Evolutionary conservation across 1,140 invertebrate genomes (phyloP).

Genomic region (Drosophila virilis): DNA sequence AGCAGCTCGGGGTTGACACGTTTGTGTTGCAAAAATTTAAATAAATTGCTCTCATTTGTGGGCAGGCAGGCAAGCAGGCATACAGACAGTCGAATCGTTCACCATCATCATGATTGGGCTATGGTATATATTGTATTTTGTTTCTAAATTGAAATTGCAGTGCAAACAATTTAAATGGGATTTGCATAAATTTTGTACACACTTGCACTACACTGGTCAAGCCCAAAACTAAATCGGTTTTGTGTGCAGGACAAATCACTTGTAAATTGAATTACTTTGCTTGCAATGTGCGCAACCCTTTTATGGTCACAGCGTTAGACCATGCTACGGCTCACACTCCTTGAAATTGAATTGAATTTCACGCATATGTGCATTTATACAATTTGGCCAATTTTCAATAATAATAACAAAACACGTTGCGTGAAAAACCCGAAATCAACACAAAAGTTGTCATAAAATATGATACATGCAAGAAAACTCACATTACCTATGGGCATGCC

Average conservation of each 20-base stretch:
- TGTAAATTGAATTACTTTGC: conserved; percentile 82
- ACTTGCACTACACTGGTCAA: conserved; percentile 64
- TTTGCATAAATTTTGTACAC: conserved; percentile 76
- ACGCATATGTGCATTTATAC: conserved; percentile 83
- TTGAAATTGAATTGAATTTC: conserved; percentile 73
- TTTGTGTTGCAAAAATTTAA: conserved; percentile 62
- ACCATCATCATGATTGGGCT: conserved; percentile 18
- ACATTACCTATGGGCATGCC: not conserved
- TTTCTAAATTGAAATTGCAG: conserved; percentile 83
- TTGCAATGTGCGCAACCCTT: conserved; percentile 62
- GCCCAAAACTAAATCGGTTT: conserved; percentile 70
- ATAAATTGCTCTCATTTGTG: conserved; percentile 79
- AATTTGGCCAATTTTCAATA: conserved; percentile 83
- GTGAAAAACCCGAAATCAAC: conserved; percentile 62
- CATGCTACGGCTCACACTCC: conserved; percentile 29
- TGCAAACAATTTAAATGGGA: conserved; percentile 83
- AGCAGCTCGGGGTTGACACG: not conserved
- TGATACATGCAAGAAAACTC: conserved; percentile 41
- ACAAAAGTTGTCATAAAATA: conserved; percentile 70
- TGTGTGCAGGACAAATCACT: conserved; percentile 79
- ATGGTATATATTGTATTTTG: conserved; percentile 71
- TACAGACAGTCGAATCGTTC: not conserved
- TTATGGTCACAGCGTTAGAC: conserved; percentile 6
- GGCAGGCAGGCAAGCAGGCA: conserved; percentile 5
- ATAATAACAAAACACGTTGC: conserved; percentile 68